Conservation (phyloP, 1,140 invertebrate genomes). For the Popillia japonica region DNA sequence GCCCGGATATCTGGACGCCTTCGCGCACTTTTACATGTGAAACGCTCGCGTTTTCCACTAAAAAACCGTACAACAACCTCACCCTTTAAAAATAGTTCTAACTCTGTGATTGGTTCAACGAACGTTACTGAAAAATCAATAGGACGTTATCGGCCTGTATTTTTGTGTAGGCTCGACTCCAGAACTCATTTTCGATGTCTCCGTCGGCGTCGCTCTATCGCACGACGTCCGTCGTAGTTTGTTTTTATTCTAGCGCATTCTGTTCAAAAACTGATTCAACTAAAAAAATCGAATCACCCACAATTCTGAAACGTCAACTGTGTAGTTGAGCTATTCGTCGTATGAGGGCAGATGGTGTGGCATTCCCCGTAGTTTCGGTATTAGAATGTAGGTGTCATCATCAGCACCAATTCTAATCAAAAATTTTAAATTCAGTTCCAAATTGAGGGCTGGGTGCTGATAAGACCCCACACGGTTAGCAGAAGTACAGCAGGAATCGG, state of each 20-base stretch:
- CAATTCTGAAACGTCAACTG: background rate
- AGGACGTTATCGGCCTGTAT: conserved; percentile 60
- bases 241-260: conserved; percentile 57
- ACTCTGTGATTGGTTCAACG: conserved; percentile 62
- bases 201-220: conserved; percentile 56
- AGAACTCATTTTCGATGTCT: conserved; percentile 57
- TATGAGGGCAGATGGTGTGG: conserved; percentile 40
- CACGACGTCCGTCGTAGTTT: conserved; percentile 52
- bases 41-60: conserved; percentile 52
- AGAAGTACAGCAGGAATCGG: too few species aligned
- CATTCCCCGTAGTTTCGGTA: too few species aligned
- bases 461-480: too few species aligned
- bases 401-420: too few species aligned
- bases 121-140: conserved; percentile 62
- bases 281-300: conserved; percentile 42
- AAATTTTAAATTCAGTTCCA: too few species aligned
- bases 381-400: too few species aligned
- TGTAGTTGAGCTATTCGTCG: conserved; percentile 40
- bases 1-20: conserved; percentile 50
- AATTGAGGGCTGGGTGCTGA: too few species aligned
- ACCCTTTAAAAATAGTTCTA: conserved; percentile 62
- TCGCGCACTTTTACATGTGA: conserved; percentile 55
- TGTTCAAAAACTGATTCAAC: conserved; percentile 46
- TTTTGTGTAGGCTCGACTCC: conserved; percentile 58
- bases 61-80: conserved; percentile 61